Evolutionary conservation across 2,113 vertebrate genomes (phyloP).

Genomic region (Strix aluco): DNA sequence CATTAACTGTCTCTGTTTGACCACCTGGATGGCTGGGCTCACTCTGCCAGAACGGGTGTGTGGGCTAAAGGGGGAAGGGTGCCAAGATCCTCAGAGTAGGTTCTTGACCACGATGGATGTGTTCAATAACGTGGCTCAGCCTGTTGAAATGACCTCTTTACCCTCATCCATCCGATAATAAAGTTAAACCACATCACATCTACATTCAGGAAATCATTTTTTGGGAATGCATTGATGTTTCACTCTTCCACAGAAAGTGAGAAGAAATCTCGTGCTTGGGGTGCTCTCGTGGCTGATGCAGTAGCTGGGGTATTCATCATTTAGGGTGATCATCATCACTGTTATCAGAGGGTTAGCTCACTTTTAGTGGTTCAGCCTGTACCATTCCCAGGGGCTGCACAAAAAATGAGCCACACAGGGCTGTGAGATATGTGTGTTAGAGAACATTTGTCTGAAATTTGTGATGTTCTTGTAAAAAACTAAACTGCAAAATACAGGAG

Average conservation of each 20-base stretch:
- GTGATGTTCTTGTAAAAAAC: background rate
- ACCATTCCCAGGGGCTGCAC: background rate
- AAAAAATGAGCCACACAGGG: fast-evolving
- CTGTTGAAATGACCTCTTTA: background rate
- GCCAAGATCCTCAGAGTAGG: background rate
- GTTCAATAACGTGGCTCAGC: background rate
- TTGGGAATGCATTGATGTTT: background rate
- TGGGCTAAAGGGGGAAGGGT: slow-evolving; percentile 25
- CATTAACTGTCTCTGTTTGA: slow-evolving; percentile 7
- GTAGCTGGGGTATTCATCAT: background rate
- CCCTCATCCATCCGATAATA: background rate
- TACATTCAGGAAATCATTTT: background rate
- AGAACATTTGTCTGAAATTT: background rate
- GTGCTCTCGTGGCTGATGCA: background rate
- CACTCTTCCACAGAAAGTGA: background rate
- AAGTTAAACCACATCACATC: slow-evolving; percentile 15
- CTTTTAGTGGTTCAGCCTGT: background rate
- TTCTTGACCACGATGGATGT: slow-evolving; percentile 2
- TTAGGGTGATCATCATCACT: background rate
- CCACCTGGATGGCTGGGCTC: slow-evolving; percentile 46
- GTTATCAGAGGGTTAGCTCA: background rate
- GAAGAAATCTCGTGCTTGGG: fast-evolving
- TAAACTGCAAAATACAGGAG: background rate
- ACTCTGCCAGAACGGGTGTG: slow-evolving; percentile 13
- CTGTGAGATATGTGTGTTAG: background rate